Evolutionary conservation across 2,888 invertebrate species (phyloP), one percentile per base, ranked within the genome.

Genomic region (Pristionchus fissidentatus): DNA sequence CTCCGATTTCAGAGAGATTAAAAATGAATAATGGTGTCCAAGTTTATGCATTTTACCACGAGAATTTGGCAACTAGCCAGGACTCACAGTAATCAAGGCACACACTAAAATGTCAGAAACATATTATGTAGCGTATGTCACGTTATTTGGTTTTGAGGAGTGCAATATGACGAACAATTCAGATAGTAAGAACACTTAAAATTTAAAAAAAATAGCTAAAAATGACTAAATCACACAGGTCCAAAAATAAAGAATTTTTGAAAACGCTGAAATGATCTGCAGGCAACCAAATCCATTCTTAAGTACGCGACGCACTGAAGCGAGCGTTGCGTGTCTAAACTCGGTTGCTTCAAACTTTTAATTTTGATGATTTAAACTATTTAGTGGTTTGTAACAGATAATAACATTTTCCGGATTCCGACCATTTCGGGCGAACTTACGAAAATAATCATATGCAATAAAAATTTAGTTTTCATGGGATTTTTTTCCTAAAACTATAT

Each of bases 11-110:
- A 60, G 29, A 60, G 26, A n/a, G 8, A 8, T 8, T 60, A 8
- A 26, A 60, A 26, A 10, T n/a, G 29, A 60, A n/a, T 15, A 8
- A 60, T 60, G 29, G 19, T 60, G 62, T n/a, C 8, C 62, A 60
- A 60, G n/a, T n/a, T 60, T 60, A 8, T 15, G 62, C 62, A 60
- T 10, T n/a, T 60, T 60, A 60, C 62, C n/a, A 60, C n/a, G 26
- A 60, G 26, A 60, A n/a, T 10, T 60, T 60, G 62, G 62, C 62
- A 60, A 15, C n/a, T 60, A 8, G 62, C 62, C 62, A 60, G n/a
- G 26, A n/a, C 62, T 60, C n/a, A 26, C 29, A 8, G 62, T 26
- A 60, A 60, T n/a, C 62, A n/a, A 60, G 19, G 62, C n/a, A n/a
- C 7, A n/a, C 26, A 60, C 19, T 8, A 15, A 15, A 60, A 15